Evolutionary conservation across 2,113 vertebrate genomes (phyloP).

Genomic region (Hippocampus guttulatus): DNA sequence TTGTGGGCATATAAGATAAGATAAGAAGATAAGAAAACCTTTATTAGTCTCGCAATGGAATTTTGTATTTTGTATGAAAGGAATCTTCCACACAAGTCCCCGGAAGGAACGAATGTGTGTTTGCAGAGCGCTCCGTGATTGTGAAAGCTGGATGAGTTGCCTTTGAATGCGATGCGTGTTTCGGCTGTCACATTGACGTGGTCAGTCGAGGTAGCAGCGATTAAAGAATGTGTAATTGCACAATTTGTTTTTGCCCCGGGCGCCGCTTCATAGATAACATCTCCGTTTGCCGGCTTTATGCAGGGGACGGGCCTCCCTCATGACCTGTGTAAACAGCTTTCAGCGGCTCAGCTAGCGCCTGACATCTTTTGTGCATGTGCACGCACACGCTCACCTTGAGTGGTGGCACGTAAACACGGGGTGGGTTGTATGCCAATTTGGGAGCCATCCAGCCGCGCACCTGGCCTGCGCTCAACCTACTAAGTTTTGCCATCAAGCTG

Average conservation of each 20-base stretch:
- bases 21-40: too few relatives aligned
- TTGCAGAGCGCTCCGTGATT: background rate
- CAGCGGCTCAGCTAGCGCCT: constrained; percentile 39
- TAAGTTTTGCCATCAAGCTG: constrained; percentile 51
- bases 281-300: constrained; percentile 17
- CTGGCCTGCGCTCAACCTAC: constrained; percentile 49
- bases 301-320: constrained; percentile 31
- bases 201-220: background rate
- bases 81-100: background rate
- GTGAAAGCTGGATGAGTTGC: background rate
- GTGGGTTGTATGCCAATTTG: constrained; percentile 49
- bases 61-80: background rate
- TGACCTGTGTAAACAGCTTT: constrained; percentile 55
- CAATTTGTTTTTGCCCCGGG: constrained; percentile 1
- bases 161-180: background rate
- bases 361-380: constrained; percentile 46
- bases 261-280: background rate
- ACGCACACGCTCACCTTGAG: constrained; percentile 45
- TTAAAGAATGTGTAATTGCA: constrained; percentile 3
- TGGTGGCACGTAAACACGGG: constrained; percentile 36
- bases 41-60: too few relatives aligned
- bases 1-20: background rate
- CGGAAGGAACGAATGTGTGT: background rate
- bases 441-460: constrained; percentile 58
- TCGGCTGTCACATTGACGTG: background rate